phyloP scores from a whole-genome alignment of 2,113 vertebrate genomes.

The Cathartes aura region DNA sequence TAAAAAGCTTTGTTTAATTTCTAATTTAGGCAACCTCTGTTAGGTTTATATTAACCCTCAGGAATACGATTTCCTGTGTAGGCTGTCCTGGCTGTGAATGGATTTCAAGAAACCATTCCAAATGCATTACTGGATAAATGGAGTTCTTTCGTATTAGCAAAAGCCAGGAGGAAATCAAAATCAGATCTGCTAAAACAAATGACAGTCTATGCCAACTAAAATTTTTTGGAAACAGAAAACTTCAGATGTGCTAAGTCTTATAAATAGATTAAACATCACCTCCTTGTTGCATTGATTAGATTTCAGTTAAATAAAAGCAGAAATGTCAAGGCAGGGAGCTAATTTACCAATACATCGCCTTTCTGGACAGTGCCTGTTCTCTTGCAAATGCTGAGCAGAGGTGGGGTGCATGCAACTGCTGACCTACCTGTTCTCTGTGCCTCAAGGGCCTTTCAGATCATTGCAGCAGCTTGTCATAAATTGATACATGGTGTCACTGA shows the following conservation, averaged over 20 bases:
- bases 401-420: constrained; percentile 50
- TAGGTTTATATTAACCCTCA: background rate
- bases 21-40: background rate
- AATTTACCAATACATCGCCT: background rate
- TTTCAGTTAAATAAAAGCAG: constrained; percentile 25
- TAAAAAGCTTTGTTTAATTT: constrained; percentile 52
- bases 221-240: constrained; percentile 46
- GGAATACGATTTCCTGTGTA: background rate
- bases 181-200: constrained; percentile 42
- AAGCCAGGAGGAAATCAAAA: constrained; percentile 42
- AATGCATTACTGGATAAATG: background rate
- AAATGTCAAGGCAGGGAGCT: background rate
- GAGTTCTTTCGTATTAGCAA: constrained; percentile 18
- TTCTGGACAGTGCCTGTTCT: background rate
- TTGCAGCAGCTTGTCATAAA: constrained; percentile 69
- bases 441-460: constrained; percentile 76
- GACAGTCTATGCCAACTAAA: background rate
- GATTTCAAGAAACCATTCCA: constrained; percentile 8
- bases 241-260: constrained; percentile 26
- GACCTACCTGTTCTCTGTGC: constrained; percentile 81
- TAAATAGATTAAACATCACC: background rate
- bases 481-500: constrained; percentile 72
- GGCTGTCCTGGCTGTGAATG: constrained; percentile 3
- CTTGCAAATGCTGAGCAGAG: constrained; percentile 1
- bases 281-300: background rate